phyloP scores from a whole-genome alignment of 2,113 vertebrate genomes.

The Arvicanthis niloticus region DNA sequence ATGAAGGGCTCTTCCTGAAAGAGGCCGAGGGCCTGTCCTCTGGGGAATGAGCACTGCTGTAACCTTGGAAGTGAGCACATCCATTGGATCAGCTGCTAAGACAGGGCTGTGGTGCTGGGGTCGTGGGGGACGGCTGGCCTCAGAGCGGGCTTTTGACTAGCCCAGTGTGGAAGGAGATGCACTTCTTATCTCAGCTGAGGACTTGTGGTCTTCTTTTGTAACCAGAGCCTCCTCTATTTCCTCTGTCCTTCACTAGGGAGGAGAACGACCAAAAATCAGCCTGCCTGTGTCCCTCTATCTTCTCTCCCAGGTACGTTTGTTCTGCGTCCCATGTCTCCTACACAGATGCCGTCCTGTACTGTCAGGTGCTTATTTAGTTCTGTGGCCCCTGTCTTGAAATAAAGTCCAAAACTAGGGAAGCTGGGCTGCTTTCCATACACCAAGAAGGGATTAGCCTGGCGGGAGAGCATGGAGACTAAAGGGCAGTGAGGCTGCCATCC shows the following conservation, averaged over 20 bases:
- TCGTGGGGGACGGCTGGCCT: background rate
- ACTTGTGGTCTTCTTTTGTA: background rate
- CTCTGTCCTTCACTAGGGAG: slow-evolving; percentile 85
- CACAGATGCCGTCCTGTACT: too few relatives aligned
- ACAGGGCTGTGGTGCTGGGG: background rate
- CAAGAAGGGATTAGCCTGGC: background rate
- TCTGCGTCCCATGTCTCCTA: background rate
- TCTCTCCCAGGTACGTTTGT: slow-evolving; percentile 94
- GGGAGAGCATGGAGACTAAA: background rate
- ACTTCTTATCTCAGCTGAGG: background rate
- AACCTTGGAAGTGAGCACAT: slow-evolving; percentile 13
- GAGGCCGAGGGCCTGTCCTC: background rate
- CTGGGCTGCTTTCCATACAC: background rate
- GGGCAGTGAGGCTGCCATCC: background rate
- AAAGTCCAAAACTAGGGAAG: background rate
- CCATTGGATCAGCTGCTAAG: background rate
- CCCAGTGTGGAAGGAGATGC: background rate
- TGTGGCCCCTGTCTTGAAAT: background rate
- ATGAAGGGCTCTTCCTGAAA: slow-evolving; percentile 43
- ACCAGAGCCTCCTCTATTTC: background rate
- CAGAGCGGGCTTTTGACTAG: background rate
- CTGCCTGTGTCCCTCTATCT: slow-evolving; percentile 98
- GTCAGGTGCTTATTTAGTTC: background rate
- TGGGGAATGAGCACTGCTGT: background rate
- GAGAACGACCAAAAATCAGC: slow-evolving; percentile 96